A percentile compares a stretch with the other conserved stretches of the same genome.
phyloP scores from a whole-genome alignment of 1,140 invertebrate genomes.

The Anoplolepis gracilipes region DNA sequence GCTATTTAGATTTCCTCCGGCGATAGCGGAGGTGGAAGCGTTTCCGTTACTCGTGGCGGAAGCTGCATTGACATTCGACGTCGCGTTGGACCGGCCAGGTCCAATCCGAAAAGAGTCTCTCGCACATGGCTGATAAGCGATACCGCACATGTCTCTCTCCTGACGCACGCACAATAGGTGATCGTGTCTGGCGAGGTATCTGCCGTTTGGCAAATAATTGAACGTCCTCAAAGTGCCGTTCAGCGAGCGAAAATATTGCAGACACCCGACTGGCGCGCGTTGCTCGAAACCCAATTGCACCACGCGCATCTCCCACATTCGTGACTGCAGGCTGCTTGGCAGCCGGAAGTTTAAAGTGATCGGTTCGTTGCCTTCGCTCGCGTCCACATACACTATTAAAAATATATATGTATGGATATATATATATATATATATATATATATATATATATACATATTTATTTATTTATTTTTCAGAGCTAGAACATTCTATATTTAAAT shows the following conservation, averaged over 20 bases:
- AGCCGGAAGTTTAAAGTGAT: constrained; percentile 87
- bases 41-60: constrained; percentile 55
- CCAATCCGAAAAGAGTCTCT: constrained; percentile 92
- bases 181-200: constrained; percentile 92
- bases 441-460: no score
- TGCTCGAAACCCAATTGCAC: constrained; percentile 91
- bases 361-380: constrained; percentile 86
- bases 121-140: constrained; percentile 91
- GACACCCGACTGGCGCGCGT: constrained; percentile 90
- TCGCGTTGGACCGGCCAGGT: constrained; percentile 73
- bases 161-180: constrained; percentile 92
- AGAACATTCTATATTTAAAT: no score
- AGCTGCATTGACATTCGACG: constrained; percentile 50
- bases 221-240: constrained; percentile 90
- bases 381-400: constrained; percentile 89
- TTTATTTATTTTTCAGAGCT: no score
- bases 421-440: no score
- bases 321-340: constrained; percentile 86
- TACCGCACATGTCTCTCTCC: constrained; percentile 90
- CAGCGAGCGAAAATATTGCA: constrained; percentile 89
- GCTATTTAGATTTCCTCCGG: not conserved
- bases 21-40: not conserved
- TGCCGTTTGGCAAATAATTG: constrained; percentile 92
- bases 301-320: constrained; percentile 92
- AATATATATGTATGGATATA: not conserved